Conservation (phyloP, 1,140 invertebrate species). For the Saccostrea echinata region DNA sequence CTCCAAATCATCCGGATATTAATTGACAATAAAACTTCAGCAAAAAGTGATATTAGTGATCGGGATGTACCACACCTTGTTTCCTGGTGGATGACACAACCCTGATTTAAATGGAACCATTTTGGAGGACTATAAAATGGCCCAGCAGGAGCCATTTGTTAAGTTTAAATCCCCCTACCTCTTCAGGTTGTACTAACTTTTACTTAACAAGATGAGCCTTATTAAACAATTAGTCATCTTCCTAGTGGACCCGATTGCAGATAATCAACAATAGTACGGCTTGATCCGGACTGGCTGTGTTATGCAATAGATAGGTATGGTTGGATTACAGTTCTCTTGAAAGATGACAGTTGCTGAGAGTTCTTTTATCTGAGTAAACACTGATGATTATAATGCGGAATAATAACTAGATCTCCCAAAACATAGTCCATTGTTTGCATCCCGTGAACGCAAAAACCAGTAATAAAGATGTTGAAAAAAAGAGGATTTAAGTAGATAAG, state of each 20-base stretch:
- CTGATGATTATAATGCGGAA: constrained; percentile 18
- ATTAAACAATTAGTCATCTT: constrained; percentile 32
- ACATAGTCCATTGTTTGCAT: constrained; percentile 29
- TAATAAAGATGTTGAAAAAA: constrained; percentile 26
- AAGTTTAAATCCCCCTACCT: constrained; percentile 25
- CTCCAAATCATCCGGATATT: neutral
- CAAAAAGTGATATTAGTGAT: constrained; percentile 13
- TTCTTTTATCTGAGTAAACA: constrained; percentile 6
- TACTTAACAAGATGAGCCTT: constrained; percentile 11
- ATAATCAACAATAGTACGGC: neutral
- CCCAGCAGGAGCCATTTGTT: constrained; percentile 10
- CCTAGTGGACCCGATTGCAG: neutral
- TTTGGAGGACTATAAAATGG: constrained; percentile 1
- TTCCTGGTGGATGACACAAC: constrained; percentile 21
- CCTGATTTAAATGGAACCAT: neutral
- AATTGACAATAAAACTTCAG: constrained; percentile 17
- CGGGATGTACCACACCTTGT: neutral
- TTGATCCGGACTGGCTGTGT: neutral
- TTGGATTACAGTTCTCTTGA: neutral
- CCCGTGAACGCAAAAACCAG: constrained; percentile 10
- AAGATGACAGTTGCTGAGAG: neutral
- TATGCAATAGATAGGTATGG: constrained; percentile 25
- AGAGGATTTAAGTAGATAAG: constrained; percentile 31
- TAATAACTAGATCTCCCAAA: constrained; percentile 22
- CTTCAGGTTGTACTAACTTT: neutral